These are phyloP conservation scores for Zaprionus ornatus DNA, from an alignment of 1,140 invertebrate species.

Conservation along the genomic window DNA sequence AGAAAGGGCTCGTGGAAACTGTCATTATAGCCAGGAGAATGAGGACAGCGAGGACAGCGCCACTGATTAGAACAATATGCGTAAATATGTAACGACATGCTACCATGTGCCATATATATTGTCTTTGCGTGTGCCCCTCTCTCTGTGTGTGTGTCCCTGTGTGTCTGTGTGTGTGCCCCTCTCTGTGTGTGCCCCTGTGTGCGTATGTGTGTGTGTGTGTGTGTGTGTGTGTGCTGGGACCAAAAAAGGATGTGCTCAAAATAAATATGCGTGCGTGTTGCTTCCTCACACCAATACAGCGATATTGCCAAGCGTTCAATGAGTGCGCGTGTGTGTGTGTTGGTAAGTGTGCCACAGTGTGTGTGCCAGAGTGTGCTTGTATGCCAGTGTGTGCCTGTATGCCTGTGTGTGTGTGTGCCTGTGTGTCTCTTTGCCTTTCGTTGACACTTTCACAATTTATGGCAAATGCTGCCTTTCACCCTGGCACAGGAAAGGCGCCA, in stretches of 20 bases:
- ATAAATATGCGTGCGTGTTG: slow-evolving; percentile 82
- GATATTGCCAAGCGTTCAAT: slow-evolving; percentile 25
- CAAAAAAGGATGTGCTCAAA: slow-evolving; percentile 75
- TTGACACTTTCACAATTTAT: slow-evolving; percentile 82
- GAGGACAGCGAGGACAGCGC: slow-evolving; percentile 46
- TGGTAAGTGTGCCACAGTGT: slow-evolving; percentile 38
- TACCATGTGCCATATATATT: slow-evolving; percentile 33
- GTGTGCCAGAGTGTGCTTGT: slow-evolving; percentile 36
- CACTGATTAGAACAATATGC: slow-evolving; percentile 81
- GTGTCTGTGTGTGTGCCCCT: slow-evolving; percentile 26
- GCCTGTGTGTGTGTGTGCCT: slow-evolving; percentile 38
- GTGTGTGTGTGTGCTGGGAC: slow-evolving; percentile 27
- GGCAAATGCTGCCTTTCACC: slow-evolving; percentile 79
- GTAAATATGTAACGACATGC: slow-evolving; percentile 71
- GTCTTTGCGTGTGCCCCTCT: slow-evolving; percentile 38
- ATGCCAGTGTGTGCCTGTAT: slow-evolving; percentile 28
- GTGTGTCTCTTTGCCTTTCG: slow-evolving; percentile 76
- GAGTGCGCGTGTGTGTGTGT: slow-evolving; percentile 48
- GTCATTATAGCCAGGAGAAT: slow-evolving; percentile 49
- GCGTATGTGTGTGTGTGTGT: slow-evolving; percentile 24
- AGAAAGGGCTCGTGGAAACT: slow-evolving; percentile 6
- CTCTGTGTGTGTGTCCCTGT: slow-evolving; percentile 16
- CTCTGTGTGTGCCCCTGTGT: slow-evolving; percentile 37
- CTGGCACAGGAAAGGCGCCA: slow-evolving; percentile 70
- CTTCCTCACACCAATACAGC: slow-evolving; percentile 54